Base-by-base conservation (phyloP, 2,797 vertebrate species). In the Enteromius mattozi region DNA sequence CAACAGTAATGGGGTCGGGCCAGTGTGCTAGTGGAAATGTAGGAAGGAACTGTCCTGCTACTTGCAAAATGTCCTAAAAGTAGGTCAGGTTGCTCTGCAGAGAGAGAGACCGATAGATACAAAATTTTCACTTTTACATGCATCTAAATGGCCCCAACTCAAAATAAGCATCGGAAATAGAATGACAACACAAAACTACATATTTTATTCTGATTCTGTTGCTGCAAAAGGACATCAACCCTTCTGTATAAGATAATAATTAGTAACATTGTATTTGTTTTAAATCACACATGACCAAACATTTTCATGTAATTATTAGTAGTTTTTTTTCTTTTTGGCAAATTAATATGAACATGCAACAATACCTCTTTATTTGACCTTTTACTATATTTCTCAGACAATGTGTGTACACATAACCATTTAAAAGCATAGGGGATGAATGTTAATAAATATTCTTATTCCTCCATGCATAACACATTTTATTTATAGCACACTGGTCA, bases 21-120 rank as follows among this genome's bases (percentile, higher is more conserved):
- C 51, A 51, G 77, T 71, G 30, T 80, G 79, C 49, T 70, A 27
- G 71, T 77, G 56, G 47, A 83, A 83, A 40, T 66, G 40, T 68
- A 61, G n/a, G 51, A 68, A 40, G 24, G 81, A 69, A 30, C 79
- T 77, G 79, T 88, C 76, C 74, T 30, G 6, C 66, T 77, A 56
- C 61, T 59, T 76, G 80, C 79, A 75, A 51, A 86, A 27, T 75
- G 54, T 78, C 49, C 80, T 88, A 78, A 88, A 90, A 89, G 84
- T 89, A 89, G 88, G 88, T 89, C 88, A 91, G 80, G 63, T 78
- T 78, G 69, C 51, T 78, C 30, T 78, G 63, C 47, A 47, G 54
- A 82, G 24, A 71, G 49, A 4, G 17, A 8, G 56, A 47, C 14
- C 0, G 61, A 49, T 4, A 13, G 6, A 30, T 40, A 7, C 27